phyloP scores from a whole-genome alignment of 2,113 vertebrate genomes.

The Podiceps cristatus region DNA sequence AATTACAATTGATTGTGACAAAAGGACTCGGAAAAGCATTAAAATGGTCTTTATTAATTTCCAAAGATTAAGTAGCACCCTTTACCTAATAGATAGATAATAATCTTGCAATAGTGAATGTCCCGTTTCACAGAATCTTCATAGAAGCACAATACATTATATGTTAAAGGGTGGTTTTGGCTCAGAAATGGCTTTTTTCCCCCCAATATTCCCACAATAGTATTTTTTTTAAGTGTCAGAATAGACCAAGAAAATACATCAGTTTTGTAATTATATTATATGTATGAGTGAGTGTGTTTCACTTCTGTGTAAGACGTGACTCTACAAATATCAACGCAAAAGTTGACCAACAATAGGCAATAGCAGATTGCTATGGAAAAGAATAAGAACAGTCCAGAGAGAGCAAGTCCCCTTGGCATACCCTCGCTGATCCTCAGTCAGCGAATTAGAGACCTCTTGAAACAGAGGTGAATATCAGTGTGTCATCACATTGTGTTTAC shows the following conservation, averaged over 20 bases:
- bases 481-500: background rate
- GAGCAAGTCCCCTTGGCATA: background rate
- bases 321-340: background rate
- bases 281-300: background rate
- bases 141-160: accelerated
- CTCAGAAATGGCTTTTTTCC: background rate
- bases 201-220: background rate
- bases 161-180: background rate
- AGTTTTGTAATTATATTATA: background rate
- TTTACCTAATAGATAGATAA: background rate
- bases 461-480: background rate
- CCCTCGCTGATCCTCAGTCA: background rate
- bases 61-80: background rate
- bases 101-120: background rate
- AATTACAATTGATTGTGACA: background rate
- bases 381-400: background rate
- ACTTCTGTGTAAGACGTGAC: background rate
- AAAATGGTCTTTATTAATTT: background rate
- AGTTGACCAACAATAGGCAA: background rate
- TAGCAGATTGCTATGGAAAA: background rate
- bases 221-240: background rate
- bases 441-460: background rate
- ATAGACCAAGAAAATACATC: background rate
- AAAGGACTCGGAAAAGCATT: background rate
- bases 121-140: background rate